Evolutionary conservation across 2,797 vertebrate genomes (phyloP), one percentile per base, ranked within the genome.

Genomic region (Huso huso): DNA sequence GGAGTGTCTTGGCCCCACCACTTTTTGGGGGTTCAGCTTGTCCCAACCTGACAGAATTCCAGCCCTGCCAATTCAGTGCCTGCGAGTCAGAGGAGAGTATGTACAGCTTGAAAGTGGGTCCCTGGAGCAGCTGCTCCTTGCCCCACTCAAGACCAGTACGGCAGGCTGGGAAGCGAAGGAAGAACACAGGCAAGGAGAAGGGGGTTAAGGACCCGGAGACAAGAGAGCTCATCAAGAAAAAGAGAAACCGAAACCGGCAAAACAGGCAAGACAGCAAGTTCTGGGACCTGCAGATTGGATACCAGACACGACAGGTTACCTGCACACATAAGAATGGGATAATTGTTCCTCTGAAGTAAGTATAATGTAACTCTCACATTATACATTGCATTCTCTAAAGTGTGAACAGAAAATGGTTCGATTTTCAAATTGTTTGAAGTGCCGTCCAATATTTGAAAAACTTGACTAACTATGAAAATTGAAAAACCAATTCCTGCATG

Each of bases 261-360:
- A 97, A 93, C 79, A 88, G 96, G 12, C 94, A 93, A 49, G 96
- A 98, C 76, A 95, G 90, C 77, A 92, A 89, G 23, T 93, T 94
- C 60, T 98, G 94, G 94, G 93, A 96, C 80, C 92, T 99, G 75
- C 93, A 98, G 79, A 91, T 98, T 68, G 96, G 97, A 11, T 97
- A 91, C 85, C 95, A 97, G 86, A 93, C 89, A 8, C 86, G 97
- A 48, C 84, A 94, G 58, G 92, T 99, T 68, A 84, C 79, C 23
- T 99, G 97, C 68, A 84, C 84, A 5, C 95, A 98, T 78, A 90
- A 87, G 79, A 96, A 94, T 0, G 93, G 95, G 15, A 97, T 89
- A 74, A 72, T 82, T 0, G 87, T 90, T 8, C 86, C 84, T 66
- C 74, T 93, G 77, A 93, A 87, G 97, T 99, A 90, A 94, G 79